Evolutionary conservation across 2,113 vertebrate genomes (phyloP).

Genomic region (Perca schrenkii): DNA sequence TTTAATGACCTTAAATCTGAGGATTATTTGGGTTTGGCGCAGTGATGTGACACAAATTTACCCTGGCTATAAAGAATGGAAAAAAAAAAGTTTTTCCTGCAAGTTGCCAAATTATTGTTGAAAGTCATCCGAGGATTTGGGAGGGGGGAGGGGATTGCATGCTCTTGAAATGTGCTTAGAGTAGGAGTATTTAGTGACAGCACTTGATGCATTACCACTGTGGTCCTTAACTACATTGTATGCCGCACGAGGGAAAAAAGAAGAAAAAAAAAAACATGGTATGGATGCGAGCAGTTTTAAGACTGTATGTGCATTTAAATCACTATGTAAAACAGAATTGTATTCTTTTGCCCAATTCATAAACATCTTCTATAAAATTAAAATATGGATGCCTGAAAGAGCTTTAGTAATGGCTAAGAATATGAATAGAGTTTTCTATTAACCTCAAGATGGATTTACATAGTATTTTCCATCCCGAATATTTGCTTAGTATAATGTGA

Average conservation of each 20-base stretch:
- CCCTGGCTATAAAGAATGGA: background rate
- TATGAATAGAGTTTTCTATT: slow-evolving; percentile 50
- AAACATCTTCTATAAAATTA: slow-evolving; percentile 46
- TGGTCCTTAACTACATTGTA: slow-evolving; percentile 73
- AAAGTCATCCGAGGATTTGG: slow-evolving; percentile 76
- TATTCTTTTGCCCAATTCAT: slow-evolving; percentile 1
- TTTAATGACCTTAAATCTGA: slow-evolving; percentile 41
- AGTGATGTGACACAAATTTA: slow-evolving; percentile 45
- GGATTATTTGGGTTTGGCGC: slow-evolving; percentile 48
- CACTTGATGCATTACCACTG: slow-evolving; percentile 78
- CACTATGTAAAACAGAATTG: background rate
- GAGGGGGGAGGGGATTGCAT: slow-evolving; percentile 51
- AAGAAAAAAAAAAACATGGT: background rate
- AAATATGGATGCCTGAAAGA: slow-evolving; percentile 5
- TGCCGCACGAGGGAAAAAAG: slow-evolving; percentile 35
- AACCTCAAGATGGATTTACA: slow-evolving; percentile 44
- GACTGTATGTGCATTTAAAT: slow-evolving; percentile 14
- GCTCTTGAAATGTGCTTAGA: slow-evolving; percentile 83
- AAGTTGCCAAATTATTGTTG: slow-evolving; percentile 72
- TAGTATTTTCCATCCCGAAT: slow-evolving; percentile 40
- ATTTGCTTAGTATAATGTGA: slow-evolving; percentile 50
- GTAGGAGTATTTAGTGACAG: slow-evolving; percentile 80
- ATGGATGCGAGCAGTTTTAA: slow-evolving; percentile 29
- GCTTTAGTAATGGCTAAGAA: slow-evolving; percentile 1
- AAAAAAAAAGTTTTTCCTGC: slow-evolving; percentile 22